Conservation (phyloP, 2,888 invertebrate genomes). For the Mamestra brassicae region DNA sequence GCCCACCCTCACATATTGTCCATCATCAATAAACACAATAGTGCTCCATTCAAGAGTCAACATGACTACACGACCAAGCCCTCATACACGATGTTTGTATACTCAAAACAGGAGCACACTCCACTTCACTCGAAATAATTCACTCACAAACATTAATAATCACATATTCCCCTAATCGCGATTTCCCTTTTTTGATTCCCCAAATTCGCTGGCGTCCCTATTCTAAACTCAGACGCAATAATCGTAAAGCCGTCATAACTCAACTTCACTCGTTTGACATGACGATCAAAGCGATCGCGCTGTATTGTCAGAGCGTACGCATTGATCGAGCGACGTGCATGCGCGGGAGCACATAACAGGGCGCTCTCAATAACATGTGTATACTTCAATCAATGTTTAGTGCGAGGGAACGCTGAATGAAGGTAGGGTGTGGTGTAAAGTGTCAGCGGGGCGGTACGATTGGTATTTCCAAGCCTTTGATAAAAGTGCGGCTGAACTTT, state of each 20-base stretch:
- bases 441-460: background rate
- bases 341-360: conserved; percentile 53
- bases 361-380: conserved; percentile 60
- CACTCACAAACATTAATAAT: conserved; percentile 21
- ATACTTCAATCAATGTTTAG: conserved; percentile 50
- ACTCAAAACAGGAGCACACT: conserved; percentile 28
- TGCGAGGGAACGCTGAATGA: conserved; percentile 37
- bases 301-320: conserved; percentile 46
- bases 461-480: background rate
- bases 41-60: conserved; percentile 17
- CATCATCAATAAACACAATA: background rate
- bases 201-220: conserved; percentile 15
- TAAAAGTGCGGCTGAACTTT: background rate
- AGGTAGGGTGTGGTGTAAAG: conserved; percentile 31
- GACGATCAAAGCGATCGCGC: conserved; percentile 40
- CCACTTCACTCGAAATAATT: conserved; percentile 26
- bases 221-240: conserved; percentile 33
- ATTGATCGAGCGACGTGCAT: conserved; percentile 37
- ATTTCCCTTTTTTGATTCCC: conserved; percentile 23
- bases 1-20: background rate
- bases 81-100: conserved; percentile 37
- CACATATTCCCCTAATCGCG: conserved; percentile 26
- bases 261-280: conserved; percentile 44
- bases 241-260: conserved; percentile 56
- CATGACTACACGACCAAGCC: conserved; percentile 3